Conservation (phyloP, 2,113 vertebrate species). For the Coreoperca whiteheadi region DNA sequence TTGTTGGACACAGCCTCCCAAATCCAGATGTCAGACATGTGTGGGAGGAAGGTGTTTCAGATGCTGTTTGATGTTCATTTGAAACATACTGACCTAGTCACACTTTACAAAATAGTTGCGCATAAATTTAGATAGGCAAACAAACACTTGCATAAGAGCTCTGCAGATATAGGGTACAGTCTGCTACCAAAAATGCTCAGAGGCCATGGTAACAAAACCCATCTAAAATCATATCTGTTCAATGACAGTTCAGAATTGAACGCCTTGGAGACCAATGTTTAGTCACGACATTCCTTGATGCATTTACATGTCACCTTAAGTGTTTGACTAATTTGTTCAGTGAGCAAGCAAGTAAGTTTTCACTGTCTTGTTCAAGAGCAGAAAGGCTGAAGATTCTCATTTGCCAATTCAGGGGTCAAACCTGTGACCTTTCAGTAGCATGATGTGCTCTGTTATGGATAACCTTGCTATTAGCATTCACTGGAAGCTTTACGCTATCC, state of each 20-base stretch:
- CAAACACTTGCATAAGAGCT: not conserved
- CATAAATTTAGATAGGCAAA: not conserved
- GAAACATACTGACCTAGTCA: not conserved
- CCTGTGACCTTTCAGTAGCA: not conserved
- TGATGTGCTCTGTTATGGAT: slow-evolving; percentile 8
- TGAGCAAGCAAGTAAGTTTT: slow-evolving; percentile 15
- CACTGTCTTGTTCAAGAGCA: slow-evolving; percentile 7
- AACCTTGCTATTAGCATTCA: not conserved
- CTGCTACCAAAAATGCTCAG: not conserved
- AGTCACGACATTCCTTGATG: slow-evolving; percentile 18
- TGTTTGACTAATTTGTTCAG: not conserved
- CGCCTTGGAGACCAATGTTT: not conserved
- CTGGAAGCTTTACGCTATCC: not conserved
- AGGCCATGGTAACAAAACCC: not conserved
- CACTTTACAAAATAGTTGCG: not conserved
- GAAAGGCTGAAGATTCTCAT: not conserved
- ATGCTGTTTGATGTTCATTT: not conserved
- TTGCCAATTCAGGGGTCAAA: slow-evolving; percentile 15
- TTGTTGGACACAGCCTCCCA: not conserved
- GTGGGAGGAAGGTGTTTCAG: not conserved
- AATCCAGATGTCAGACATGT: slow-evolving; percentile 4
- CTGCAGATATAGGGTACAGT: not conserved
- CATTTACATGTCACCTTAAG: slow-evolving; percentile 12
- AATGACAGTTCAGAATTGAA: not conserved
- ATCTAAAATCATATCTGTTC: not conserved